These are phyloP conservation scores for Acanthurus tractus DNA, from an alignment of 2,797 vertebrate species.

Conservation along the genomic window DNA sequence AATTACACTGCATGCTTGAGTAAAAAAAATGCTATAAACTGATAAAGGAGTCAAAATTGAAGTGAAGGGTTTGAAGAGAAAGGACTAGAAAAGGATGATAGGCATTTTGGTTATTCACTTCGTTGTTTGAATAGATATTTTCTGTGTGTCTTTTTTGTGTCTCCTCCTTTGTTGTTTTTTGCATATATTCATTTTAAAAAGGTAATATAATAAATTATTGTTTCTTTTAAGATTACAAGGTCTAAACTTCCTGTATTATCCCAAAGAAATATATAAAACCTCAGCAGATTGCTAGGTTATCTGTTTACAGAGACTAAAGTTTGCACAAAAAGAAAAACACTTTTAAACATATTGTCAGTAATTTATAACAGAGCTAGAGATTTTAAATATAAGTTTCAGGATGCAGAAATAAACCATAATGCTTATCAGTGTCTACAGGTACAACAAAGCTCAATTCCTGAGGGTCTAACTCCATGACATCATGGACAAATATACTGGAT, in stretches of 20 bases:
- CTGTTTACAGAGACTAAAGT: too few relatives aligned
- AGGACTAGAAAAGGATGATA: constrained; percentile 26
- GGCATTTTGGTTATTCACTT: constrained; percentile 3
- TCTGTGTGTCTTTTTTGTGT: not conserved
- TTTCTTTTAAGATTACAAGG: too few relatives aligned
- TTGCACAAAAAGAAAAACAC: too few relatives aligned
- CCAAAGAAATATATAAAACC: too few relatives aligned
- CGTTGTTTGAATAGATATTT: not conserved
- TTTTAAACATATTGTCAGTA: too few relatives aligned
- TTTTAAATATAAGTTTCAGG: not conserved
- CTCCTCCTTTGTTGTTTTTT: not conserved
- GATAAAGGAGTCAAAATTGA: not conserved
- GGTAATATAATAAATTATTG: too few relatives aligned
- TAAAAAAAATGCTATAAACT: not conserved
- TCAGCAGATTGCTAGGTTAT: too few relatives aligned
- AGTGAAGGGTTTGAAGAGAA: not conserved
- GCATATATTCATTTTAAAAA: too few relatives aligned
- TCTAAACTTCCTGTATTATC: too few relatives aligned
- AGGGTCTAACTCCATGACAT: not conserved
- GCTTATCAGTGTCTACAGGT: not conserved
- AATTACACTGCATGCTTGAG: too few relatives aligned
- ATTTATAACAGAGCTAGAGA: too few relatives aligned
- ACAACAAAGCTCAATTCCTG: not conserved
- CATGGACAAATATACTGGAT: constrained; percentile 9
- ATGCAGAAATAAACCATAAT: not conserved